phyloP scores from a whole-genome alignment of 2,888 invertebrate genomes.

The Sturmia bella region DNA sequence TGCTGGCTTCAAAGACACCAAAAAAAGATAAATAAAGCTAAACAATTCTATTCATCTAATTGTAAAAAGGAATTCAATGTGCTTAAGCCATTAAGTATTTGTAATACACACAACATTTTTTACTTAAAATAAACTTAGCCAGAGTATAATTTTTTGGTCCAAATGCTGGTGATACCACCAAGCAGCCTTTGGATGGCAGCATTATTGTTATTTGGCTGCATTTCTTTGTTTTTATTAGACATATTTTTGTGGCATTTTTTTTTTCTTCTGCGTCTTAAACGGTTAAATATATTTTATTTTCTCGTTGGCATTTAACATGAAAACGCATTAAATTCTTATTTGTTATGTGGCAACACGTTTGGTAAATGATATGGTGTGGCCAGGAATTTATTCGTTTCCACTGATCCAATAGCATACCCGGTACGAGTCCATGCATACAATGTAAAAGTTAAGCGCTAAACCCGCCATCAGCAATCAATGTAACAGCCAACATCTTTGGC shows the following conservation, averaged over 20 bases:
- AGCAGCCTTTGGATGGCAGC: slow-evolving; percentile 44
- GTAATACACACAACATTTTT: background rate
- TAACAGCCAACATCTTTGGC: slow-evolving; percentile 49
- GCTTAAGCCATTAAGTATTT: slow-evolving; percentile 46
- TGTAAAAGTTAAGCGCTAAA: slow-evolving; percentile 54
- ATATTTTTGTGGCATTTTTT: background rate
- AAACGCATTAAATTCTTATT: slow-evolving; percentile 78
- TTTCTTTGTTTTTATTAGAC: slow-evolving; percentile 39
- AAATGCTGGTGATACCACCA: slow-evolving; percentile 1
- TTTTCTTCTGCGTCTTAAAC: background rate
- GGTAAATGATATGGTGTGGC: slow-evolving; percentile 58
- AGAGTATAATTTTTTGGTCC: slow-evolving; percentile 2
- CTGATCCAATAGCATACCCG: background rate
- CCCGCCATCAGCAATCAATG: slow-evolving; percentile 46
- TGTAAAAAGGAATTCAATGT: slow-evolving; percentile 51
- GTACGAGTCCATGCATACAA: slow-evolving; percentile 21
- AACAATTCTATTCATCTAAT: slow-evolving; percentile 62
- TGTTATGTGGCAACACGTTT: slow-evolving; percentile 74
- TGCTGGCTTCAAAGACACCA: background rate
- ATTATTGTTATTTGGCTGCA: slow-evolving; percentile 51
- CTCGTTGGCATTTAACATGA: slow-evolving; percentile 65
- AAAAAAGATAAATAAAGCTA: slow-evolving; percentile 4
- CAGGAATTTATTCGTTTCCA: slow-evolving; percentile 58
- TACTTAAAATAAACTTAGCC: background rate
- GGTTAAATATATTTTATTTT: slow-evolving; percentile 54